Conservation (phyloP, 2,797 vertebrate species). For the Acanthopagrus latus region DNA sequence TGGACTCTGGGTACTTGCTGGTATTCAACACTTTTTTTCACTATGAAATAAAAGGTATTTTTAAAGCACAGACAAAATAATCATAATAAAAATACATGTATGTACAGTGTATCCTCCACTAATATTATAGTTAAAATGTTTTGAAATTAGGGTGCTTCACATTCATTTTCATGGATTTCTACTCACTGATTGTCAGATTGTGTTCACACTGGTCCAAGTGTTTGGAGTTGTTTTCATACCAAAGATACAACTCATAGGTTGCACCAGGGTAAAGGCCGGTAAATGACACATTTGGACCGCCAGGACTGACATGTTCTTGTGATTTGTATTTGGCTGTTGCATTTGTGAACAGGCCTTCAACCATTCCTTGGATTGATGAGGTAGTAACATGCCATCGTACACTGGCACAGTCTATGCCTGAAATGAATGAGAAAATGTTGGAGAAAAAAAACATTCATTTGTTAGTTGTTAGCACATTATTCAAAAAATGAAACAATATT, state of each 20-base stretch:
- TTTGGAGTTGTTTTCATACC: background rate
- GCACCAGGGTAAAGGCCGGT: conserved; percentile 71
- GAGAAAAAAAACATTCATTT: fast-evolving
- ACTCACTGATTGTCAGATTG: conserved; percentile 66
- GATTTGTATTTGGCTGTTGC: conserved; percentile 45
- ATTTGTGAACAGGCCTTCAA: conserved; percentile 49
- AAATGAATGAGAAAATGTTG: background rate
- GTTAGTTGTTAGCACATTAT: background rate
- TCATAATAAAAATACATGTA: background rate
- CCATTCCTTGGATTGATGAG: conserved; percentile 60
- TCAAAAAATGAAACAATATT: background rate
- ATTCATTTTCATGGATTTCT: background rate
- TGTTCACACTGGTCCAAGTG: conserved; percentile 36
- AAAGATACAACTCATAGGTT: conserved; percentile 67
- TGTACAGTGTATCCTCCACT: background rate
- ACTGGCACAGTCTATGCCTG: conserved; percentile 69
- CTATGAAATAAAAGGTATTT: no score
- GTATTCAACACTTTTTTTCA: no score
- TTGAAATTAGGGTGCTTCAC: background rate
- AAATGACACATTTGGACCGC: conserved; percentile 42
- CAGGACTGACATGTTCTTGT: fast-evolving
- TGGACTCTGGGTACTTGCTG: no score
- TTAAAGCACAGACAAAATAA: no score
- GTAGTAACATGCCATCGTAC: conserved; percentile 67
- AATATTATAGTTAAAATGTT: background rate